phyloP scores from a whole-genome alignment of 2,797 vertebrate genomes.

The Brotula barbata region DNA sequence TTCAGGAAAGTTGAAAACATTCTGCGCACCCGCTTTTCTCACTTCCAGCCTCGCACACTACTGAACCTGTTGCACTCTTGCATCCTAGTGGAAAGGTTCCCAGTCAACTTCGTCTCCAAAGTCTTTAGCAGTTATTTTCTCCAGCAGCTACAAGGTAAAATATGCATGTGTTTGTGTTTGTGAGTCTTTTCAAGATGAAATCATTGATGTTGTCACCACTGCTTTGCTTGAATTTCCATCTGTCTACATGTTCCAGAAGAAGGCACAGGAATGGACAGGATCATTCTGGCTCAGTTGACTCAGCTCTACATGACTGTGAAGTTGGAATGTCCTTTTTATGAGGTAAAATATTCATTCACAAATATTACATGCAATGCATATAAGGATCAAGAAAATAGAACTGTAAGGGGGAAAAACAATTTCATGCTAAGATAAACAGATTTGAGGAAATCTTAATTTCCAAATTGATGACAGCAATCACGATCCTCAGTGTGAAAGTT shows the following conservation, averaged over 20 bases:
- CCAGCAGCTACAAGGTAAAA: slow-evolving; percentile 88
- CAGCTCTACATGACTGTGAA: slow-evolving; percentile 87
- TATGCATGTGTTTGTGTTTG: not conserved
- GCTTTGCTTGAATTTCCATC: no score
- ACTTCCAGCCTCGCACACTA: slow-evolving; percentile 84
- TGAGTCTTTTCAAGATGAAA: not conserved
- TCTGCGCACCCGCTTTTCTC: slow-evolving; percentile 72
- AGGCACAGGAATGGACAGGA: slow-evolving; percentile 71
- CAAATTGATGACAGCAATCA: not conserved
- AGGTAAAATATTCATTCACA: slow-evolving; percentile 74
- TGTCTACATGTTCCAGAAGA: slow-evolving; percentile 74
- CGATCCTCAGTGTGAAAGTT: not conserved
- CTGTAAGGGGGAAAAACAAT: no score
- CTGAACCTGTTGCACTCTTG: slow-evolving; percentile 88
- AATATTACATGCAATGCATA: slow-evolving; percentile 2
- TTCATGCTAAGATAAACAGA: no score
- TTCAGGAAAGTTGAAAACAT: slow-evolving; percentile 86
- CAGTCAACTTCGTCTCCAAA: slow-evolving; percentile 90
- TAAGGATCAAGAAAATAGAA: not conserved
- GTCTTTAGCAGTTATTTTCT: slow-evolving; percentile 90
- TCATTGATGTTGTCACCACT: not conserved
- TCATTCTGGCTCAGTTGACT: slow-evolving; percentile 82
- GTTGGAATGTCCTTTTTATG: slow-evolving; percentile 90
- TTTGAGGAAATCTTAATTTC: no score
- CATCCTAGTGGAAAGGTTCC: slow-evolving; percentile 84